Base-by-base conservation (phyloP, 2,113 vertebrate species). In the Leucopsar rothschildi region DNA sequence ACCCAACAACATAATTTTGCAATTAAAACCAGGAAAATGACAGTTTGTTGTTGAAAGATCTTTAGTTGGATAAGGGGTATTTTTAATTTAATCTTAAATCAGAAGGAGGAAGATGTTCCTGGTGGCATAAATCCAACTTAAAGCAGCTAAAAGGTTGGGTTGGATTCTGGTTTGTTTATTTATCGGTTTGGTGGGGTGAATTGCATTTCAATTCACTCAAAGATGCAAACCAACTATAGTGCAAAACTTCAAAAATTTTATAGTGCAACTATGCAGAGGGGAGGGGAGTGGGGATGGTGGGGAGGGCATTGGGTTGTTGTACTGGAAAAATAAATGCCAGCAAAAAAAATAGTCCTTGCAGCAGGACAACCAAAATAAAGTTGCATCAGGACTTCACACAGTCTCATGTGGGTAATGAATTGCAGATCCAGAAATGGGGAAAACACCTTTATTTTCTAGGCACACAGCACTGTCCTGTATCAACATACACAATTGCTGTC, bases 221-320 rank as follows among this genome's bases (percentile, higher is more conserved):
- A 71, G 17, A 37, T 40, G 64, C 42, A 81, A 52, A 59, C 4
- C 29, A 83, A n/a, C 24, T 33, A 9, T 12, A 81, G 16, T 42
- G n/a, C 28, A 88, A 80, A 88, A 22, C n/a, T 90, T 75, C 3
- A 81, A 63, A 60, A 60, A 25, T 10, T 25, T 9, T 16, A 16
- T 52, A 24, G 3, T 33, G 42, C 33, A 64, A 10, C 21, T 52
- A 47, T 8, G 3, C 2, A 11, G 25, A 7, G 11, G 3, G 2
- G 5, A 39, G 5, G 12, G 14, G 2, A 7, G 2, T 5, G 8
- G 15, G 10, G 4, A 2, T 16, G 29, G 12, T 57, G 31, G 3
- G 6, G 5, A 16, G 11, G 9, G 4, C 1, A 6, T 15, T 8
- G 12, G 1, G 15, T 7, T 57, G 8, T 37, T 60, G 18, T 68